Evolutionary conservation across 2,797 vertebrate species (phyloP).

Genomic region (Eulemur rubriventer): DNA sequence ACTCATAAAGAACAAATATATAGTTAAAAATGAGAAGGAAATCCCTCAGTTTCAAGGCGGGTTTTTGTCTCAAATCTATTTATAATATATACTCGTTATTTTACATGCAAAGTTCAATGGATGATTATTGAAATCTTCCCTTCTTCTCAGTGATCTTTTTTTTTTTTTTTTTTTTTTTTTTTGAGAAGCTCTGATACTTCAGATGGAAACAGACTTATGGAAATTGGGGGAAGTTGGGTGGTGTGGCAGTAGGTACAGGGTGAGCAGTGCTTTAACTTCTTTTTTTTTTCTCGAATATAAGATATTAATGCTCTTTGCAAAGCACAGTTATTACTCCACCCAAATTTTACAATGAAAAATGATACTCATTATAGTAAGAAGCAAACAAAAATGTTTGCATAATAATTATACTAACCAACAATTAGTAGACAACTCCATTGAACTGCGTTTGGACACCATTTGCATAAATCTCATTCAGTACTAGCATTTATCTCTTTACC

Average conservation of each 20-base stretch:
- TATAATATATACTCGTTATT: neutral
- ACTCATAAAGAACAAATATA: conserved; percentile 11
- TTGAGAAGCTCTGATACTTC: neutral
- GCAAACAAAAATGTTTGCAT: neutral
- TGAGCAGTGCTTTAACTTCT: neutral
- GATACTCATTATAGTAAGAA: neutral
- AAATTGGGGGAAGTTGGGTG: neutral
- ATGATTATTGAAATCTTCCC: neutral
- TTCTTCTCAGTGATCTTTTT: neutral
- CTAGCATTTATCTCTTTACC: neutral
- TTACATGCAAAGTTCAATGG: neutral
- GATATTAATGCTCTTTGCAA: neutral
- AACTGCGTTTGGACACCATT: neutral
- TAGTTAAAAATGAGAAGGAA: neutral
- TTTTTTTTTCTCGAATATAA: neutral
- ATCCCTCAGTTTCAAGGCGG: neutral
- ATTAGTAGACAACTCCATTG: neutral
- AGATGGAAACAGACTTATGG: neutral
- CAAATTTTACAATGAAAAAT: neutral
- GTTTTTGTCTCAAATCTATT: neutral
- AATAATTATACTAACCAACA: neutral
- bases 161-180: neutral
- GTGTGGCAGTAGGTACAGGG: neutral
- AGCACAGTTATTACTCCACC: neutral
- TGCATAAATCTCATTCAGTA: neutral